A percentile compares a stretch with the other conserved stretches of the same genome.
phyloP scores from a whole-genome alignment of 2,888 invertebrate genomes.

The Argyresthia goedartella region DNA sequence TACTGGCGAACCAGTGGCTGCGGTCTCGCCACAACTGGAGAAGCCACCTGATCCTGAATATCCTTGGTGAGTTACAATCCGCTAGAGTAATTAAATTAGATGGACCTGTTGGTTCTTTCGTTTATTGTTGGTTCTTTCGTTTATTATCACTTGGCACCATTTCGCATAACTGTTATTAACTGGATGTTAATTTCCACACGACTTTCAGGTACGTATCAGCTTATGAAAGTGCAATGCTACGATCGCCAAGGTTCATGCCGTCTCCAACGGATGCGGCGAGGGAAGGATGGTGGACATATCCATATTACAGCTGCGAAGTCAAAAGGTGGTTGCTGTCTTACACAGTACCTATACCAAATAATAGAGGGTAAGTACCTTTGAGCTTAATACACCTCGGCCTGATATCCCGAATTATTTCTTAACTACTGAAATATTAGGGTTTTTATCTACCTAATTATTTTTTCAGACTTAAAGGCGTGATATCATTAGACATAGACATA shows the following conservation, averaged over 20 bases:
- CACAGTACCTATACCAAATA: conserved; percentile 72
- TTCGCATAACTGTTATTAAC: no score
- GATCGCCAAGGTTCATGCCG: conserved; percentile 79
- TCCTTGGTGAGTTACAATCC: conserved; percentile 77
- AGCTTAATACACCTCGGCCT: no score
- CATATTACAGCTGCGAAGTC: conserved; percentile 86
- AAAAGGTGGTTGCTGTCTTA: conserved; percentile 89
- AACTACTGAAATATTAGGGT: neutral
- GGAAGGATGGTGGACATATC: conserved; percentile 90
- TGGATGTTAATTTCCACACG: neutral
- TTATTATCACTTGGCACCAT: no score
- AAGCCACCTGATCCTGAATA: conserved; percentile 76
- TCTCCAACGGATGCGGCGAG: conserved; percentile 73
- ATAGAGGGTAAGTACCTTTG: conserved; percentile 37
- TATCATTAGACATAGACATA: conserved; percentile 82
- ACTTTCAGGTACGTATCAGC: conserved; percentile 75
- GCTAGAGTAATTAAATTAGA: no score
- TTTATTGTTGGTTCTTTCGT: no score
- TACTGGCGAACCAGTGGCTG: conserved; percentile 52
- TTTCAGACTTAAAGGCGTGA: conserved; percentile 60
- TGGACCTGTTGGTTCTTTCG: no score
- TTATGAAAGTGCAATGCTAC: conserved; percentile 69
- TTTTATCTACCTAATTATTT: conserved; percentile 6
- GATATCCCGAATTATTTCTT: no score
- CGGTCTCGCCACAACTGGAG: conserved; percentile 66